Conservation (phyloP, 2,797 vertebrate species). For the Chrysolophus pictus region DNA sequence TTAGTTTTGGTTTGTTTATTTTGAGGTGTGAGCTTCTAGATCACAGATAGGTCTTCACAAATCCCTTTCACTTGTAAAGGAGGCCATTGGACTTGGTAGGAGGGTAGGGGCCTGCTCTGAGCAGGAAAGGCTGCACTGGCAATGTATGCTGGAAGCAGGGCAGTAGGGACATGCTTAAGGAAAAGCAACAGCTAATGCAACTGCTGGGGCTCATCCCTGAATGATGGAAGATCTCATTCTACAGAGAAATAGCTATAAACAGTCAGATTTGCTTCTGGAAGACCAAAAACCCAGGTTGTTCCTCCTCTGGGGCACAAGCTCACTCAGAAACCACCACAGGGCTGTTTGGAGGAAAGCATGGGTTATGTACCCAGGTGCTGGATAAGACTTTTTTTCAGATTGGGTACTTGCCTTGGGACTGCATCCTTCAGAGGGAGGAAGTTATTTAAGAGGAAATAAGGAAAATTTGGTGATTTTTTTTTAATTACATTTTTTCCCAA, state of each 20-base stretch:
- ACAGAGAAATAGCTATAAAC: background rate
- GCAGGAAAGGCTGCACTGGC: background rate
- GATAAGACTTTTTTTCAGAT: background rate
- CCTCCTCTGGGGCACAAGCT: background rate
- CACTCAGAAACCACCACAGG: background rate
- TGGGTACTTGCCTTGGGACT: background rate
- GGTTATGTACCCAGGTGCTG: background rate
- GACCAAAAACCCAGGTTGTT: background rate
- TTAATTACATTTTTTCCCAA: background rate
- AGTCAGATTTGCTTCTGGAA: background rate
- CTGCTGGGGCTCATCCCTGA: background rate
- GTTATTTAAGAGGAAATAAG: background rate
- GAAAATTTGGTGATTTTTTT: fast-evolving
- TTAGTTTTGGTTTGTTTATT: background rate
- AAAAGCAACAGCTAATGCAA: background rate
- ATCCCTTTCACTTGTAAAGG: conserved; percentile 19
- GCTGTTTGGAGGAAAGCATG: background rate
- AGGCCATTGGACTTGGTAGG: background rate
- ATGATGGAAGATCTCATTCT: background rate
- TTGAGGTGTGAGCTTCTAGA: conserved; percentile 13
- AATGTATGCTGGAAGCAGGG: background rate
- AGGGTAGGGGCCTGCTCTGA: background rate
- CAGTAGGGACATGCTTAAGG: background rate
- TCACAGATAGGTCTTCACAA: conserved; percentile 8
- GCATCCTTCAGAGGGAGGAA: background rate